phyloP scores from a whole-genome alignment of 2,113 vertebrate genomes.

The Monopterus albus region DNA sequence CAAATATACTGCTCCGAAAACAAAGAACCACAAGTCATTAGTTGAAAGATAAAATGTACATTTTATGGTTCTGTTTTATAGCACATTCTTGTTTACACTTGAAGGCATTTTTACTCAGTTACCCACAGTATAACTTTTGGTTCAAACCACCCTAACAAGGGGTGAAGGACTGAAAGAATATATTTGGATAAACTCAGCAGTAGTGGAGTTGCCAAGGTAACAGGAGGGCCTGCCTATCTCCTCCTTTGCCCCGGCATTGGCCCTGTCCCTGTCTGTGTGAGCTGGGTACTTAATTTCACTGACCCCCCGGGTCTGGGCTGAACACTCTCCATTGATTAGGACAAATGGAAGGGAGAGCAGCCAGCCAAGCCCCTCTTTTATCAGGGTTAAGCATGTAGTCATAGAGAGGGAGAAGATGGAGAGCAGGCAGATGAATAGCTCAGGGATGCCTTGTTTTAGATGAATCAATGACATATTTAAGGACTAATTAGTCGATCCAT shows the following conservation, averaged over 20 bases:
- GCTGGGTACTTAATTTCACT: slow-evolving; percentile 81
- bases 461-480: slow-evolving; percentile 79
- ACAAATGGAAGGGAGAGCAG: slow-evolving; percentile 77
- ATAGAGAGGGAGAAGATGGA: slow-evolving; percentile 61
- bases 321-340: slow-evolving; percentile 84
- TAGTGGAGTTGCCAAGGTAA: slow-evolving; percentile 72
- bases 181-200: slow-evolving; percentile 44
- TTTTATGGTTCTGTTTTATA: neutral
- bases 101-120: neutral
- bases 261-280: slow-evolving; percentile 70
- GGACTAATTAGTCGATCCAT: slow-evolving; percentile 79
- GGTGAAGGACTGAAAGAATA: slow-evolving; percentile 31
- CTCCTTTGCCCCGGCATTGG: slow-evolving; percentile 43
- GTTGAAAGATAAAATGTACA: neutral
- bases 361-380: slow-evolving; percentile 69
- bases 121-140: slow-evolving; percentile 13
- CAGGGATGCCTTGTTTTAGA: slow-evolving; percentile 67
- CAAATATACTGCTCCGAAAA: neutral
- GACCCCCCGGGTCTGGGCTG: slow-evolving; percentile 80
- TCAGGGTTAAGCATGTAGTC: slow-evolving; percentile 79
- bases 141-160: slow-evolving; percentile 31
- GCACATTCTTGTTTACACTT: neutral
- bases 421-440: slow-evolving; percentile 59
- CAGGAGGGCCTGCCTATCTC: slow-evolving; percentile 51
- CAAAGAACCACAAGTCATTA: neutral